Evolutionary conservation across 2,888 invertebrate species (phyloP).

Genomic region (Agrilus cyanescens): DNA sequence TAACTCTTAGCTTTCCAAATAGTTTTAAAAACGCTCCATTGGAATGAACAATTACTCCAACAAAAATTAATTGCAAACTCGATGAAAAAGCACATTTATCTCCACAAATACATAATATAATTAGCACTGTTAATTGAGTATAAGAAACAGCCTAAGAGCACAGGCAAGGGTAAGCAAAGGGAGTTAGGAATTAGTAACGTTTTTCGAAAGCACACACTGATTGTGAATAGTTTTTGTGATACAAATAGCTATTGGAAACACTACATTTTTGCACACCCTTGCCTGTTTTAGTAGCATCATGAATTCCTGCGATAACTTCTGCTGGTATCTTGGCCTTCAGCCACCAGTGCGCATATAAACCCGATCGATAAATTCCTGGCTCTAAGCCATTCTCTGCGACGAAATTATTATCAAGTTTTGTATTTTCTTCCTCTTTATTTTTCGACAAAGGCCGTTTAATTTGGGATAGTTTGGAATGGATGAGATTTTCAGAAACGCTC

Average conservation of each 20-base stretch:
- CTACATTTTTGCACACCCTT: conserved; percentile 27
- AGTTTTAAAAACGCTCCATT: too few relatives aligned
- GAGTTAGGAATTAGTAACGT: too few relatives aligned
- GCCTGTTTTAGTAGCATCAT: conserved; percentile 33
- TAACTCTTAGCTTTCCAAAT: too few relatives aligned
- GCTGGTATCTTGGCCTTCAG: conserved; percentile 74
- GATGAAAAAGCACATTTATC: neutral
- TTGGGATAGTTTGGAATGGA: conserved; percentile 37
- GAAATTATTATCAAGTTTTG: too few relatives aligned
- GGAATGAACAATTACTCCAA: too few relatives aligned
- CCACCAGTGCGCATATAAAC: conserved; percentile 88
- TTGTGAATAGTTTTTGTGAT: too few relatives aligned
- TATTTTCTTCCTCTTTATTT: too few relatives aligned
- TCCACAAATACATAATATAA: too few relatives aligned
- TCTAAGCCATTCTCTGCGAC: conserved; percentile 8
- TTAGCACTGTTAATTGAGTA: neutral
- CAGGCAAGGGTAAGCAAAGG: conserved; percentile 12
- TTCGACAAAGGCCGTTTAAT: conserved; percentile 17
- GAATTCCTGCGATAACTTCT: conserved; percentile 40
- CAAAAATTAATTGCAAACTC: too few relatives aligned
- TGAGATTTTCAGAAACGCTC: conserved; percentile 35
- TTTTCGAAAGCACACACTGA: too few relatives aligned
- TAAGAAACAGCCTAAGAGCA: conserved; percentile 2
- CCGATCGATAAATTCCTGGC: conserved; percentile 61
- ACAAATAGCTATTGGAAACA: too few relatives aligned